Base-by-base conservation (phyloP, 1,140 invertebrate species). In the Neodiprion lecontei region DNA sequence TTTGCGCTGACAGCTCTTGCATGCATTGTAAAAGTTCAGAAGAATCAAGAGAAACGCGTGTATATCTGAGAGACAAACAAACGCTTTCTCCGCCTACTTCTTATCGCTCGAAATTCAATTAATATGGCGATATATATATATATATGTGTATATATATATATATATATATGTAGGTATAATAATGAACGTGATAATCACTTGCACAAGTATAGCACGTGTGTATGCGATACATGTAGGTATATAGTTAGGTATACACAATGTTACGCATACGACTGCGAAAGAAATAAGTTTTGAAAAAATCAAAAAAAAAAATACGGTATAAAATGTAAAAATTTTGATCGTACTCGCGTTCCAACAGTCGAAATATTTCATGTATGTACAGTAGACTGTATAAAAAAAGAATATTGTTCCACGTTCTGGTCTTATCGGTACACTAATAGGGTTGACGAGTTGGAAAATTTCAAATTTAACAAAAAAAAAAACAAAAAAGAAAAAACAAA, bases 61-160 rank as follows among this genome's bases (percentile, higher is more conserved):
- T 40, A 5, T 21, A 40, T 40, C 28, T 40, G 28, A 40, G 28
- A 40, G 28, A 40, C 28, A 4, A 40, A 40, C 28, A 40, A 40
- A 40, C 1, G 28, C 28, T 40, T 40, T 40, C 28, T 40, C 28
- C 28, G 28, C 28, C 28, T 40, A 5, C 28, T 9, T 61, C 53
- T 61, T 61, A 61, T 61, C 53, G 53, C 9, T 61, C 9, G 53
- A 61, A 61, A 61, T 61, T 61, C 53, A 61, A 61, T 61, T 61
- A 61, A 61, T 61, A 40, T 40, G 7, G 53, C n/a, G 11, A 61
- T 40, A 17, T 61, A 61, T 61, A n/a, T 61, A 17, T 17, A 17
- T 17, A 0, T 17, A 17, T 17, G 0, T 17, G 0, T 17, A 17
- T 17, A 17, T 17, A 17, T 17, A 17, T 17, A 17, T 21, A 21